Evolutionary conservation across 64 coral and sea anemone genomes (phyloP), one percentile per base, ranked within the genome.

Genomic region (Stichodactyla helianthus): DNA sequence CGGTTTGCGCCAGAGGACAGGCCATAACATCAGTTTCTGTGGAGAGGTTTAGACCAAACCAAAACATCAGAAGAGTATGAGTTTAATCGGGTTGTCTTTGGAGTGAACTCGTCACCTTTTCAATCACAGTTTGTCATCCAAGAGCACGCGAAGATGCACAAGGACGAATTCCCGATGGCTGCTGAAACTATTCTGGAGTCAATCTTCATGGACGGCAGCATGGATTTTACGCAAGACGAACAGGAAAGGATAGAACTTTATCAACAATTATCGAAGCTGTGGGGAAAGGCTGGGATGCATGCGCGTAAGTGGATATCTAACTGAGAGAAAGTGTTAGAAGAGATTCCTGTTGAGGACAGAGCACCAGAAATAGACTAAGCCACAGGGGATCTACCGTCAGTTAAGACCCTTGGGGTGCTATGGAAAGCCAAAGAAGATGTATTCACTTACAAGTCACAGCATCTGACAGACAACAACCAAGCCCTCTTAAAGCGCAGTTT

Each of bases 391-490:
- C 80, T 87, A 52, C 93, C 86, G 50, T 88, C 84, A 83, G 85
- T 84, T 11, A 94, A 94, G 82, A 91, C 85, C 13, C 89, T 94
- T 63, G 89, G 85, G 20, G 53, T 94, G 83, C 65, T 86, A 51
- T 95, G 93, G 89, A 70, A 86, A 82, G 79, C 84, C 79, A 83
- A 94, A 82, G 79, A 94, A 71, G 88, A 90, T 77, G 79, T 87
- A 61, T 88, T 79, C 55, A 91, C 89, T 25, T 78, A 89, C 84
- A 94, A 82, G 59, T 44, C 88, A 84, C 65, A 90, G 31, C 31
- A 35, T 2, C 0, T 35, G 2, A 35, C 31, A 35, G 31, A 35
- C 31, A 35, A 85, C 52, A 44, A 71, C 44, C 62, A 91, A 86
- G 83, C 74, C 77, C 77, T 83, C 13, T 55, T 53, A 6, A 55